Conservation (phyloP, 2,888 invertebrate genomes). For the Cremastinae sp. region DNA sequence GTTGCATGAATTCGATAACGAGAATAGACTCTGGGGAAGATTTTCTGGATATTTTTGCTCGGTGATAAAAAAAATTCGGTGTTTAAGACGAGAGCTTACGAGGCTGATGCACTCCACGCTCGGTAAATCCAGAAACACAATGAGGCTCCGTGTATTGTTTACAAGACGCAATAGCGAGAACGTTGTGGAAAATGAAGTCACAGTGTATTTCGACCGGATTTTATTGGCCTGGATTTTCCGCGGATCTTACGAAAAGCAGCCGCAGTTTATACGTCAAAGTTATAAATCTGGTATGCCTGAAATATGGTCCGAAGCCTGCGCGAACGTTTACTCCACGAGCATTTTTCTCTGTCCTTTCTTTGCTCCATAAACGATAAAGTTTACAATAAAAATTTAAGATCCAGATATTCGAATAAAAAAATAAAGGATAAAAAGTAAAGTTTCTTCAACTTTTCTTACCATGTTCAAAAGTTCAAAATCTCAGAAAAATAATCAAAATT, state of each 20-base stretch:
- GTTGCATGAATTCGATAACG: slow-evolving; percentile 56
- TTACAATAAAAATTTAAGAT: too few species aligned
- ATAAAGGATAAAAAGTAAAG: too few species aligned
- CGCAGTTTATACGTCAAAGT: slow-evolving; percentile 63
- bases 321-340: slow-evolving; percentile 11
- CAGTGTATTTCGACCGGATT: slow-evolving; percentile 60
- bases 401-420: too few species aligned
- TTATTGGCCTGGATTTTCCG: slow-evolving; percentile 61
- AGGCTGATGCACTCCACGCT: slow-evolving; percentile 49
- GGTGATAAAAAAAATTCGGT: slow-evolving; percentile 58
- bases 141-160: slow-evolving; percentile 26
- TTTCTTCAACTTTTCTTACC: too few species aligned
- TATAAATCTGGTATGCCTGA: slow-evolving; percentile 23
- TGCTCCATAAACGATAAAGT: background rate
- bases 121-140: slow-evolving; percentile 43
- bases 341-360: background rate
- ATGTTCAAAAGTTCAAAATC: too few species aligned
- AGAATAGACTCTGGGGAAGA: slow-evolving; percentile 57
- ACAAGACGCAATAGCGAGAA: slow-evolving; percentile 12
- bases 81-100: slow-evolving; percentile 38
- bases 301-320: slow-evolving; percentile 35
- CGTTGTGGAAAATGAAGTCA: slow-evolving; percentile 9
- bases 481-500: too few species aligned
- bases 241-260: slow-evolving; percentile 64
- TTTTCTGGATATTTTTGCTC: slow-evolving; percentile 59